These are phyloP conservation scores for Lanius collurio DNA, from an alignment of 2,113 vertebrate species.

Conservation along the genomic window DNA sequence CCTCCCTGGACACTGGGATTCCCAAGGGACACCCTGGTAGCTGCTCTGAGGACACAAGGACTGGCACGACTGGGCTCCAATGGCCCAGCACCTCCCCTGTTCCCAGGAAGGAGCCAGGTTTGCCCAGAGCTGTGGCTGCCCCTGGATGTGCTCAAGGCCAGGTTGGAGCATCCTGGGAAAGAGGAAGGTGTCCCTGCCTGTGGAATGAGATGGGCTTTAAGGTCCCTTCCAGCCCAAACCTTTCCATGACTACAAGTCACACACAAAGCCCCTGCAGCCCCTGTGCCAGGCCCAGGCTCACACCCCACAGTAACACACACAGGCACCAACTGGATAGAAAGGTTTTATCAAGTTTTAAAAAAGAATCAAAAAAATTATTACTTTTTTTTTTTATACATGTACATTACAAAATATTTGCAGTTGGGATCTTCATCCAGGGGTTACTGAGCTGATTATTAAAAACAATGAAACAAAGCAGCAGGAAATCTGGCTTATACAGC, in stretches of 20 bases:
- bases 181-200: background rate
- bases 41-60: fast-evolving
- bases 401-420: conserved; percentile 33
- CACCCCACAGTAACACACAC: background rate
- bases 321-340: background rate
- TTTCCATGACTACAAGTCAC: background rate
- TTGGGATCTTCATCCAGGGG: background rate
- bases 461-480: background rate
- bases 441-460: background rate
- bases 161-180: fast-evolving
- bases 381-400: background rate
- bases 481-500: conserved; percentile 9
- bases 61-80: fast-evolving
- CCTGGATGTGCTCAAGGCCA: background rate
- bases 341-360: conserved; percentile 58
- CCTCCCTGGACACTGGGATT: background rate
- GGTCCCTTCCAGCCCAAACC: background rate
- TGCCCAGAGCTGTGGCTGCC: background rate
- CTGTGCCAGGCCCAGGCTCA: background rate
- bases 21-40: background rate
- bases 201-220: background rate
- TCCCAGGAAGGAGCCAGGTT: fast-evolving
- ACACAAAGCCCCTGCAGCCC: background rate
- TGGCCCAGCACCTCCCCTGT: fast-evolving
- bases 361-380: conserved; percentile 20